phyloP scores from a whole-genome alignment of 2,888 invertebrate genomes.

The Globia sparganii region DNA sequence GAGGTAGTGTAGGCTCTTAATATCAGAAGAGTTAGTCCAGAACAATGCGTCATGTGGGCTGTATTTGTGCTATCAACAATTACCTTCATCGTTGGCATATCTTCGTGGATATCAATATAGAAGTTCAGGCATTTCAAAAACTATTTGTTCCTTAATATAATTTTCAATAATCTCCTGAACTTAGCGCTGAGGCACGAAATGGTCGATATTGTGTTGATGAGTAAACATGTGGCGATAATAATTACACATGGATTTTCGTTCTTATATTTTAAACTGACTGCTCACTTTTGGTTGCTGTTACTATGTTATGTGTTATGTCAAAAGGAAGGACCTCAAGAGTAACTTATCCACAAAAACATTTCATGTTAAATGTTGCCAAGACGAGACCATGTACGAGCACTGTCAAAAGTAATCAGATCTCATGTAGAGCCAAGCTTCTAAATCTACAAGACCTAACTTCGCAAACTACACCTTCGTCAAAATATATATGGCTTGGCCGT shows the following conservation, averaged over 20 bases:
- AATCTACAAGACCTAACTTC: too few relatives aligned
- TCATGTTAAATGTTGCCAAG: too few relatives aligned
- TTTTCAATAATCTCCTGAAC: slow-evolving; percentile 33
- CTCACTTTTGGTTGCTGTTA: slow-evolving; percentile 47
- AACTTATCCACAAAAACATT: too few relatives aligned
- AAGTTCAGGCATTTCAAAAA: slow-evolving; percentile 52
- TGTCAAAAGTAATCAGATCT: too few relatives aligned
- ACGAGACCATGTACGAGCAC: too few relatives aligned
- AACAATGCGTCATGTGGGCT: not conserved
- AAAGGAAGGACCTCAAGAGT: slow-evolving; percentile 36
- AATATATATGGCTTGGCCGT: too few relatives aligned
- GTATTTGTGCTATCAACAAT: slow-evolving; percentile 16
- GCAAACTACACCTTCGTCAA: too few relatives aligned
- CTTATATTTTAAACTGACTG: slow-evolving; percentile 42
- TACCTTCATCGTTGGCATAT: slow-evolving; percentile 33
- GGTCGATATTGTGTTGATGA: not conserved
- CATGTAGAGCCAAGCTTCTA: too few relatives aligned
- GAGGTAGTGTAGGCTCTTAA: too few relatives aligned
- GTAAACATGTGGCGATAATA: not conserved
- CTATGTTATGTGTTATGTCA: slow-evolving; percentile 44
- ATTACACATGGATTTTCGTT: not conserved
- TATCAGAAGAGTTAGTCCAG: not conserved
- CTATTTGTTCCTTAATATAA: slow-evolving; percentile 49
- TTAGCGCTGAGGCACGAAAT: not conserved
- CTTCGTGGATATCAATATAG: slow-evolving; percentile 51